Base-by-base conservation (phyloP, 2,113 vertebrate species). In the Eonycteris spelaea region DNA sequence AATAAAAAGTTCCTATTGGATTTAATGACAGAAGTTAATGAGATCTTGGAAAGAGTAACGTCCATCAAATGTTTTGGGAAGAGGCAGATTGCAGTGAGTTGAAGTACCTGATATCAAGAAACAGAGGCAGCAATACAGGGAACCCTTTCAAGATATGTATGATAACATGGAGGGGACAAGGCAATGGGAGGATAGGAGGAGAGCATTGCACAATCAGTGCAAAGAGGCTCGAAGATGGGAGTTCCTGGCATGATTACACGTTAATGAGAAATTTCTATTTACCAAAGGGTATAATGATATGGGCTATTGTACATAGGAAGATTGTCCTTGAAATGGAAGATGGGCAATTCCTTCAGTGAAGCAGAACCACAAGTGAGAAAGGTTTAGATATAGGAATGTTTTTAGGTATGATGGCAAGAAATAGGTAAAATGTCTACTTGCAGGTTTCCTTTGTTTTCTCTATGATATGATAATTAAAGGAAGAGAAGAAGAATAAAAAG, bases 1-100 rank as follows among this genome's bases (percentile, higher is more conserved):
- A 79, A 63, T 75, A 13, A 48, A 63, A 92, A 78, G 24, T 45
- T 92, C 28, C 28, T 79, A 6, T 70, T 51, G 43, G 33, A 48
- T 67, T 79, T 89, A 48, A 77, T 67, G 40, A n/a, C 14, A 73
- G 26, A 95, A 75, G 11, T 63, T 43, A 93, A 55, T 57, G 18
- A 22, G 19, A 45, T 48, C 63, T 70, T 68, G 8, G 48, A 82
- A 78, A 78, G 59, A 84, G 33, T 1, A 57, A 18, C 4, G 63
- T 83, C 15, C 35, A 30, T 55, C 12, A 11, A 77, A 8, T 35
- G 12, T 15, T 78, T 11, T 59, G 28, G 28, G 33, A 11, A 77
- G 51, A 92, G 18, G 12, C 35, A 80, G 9, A 75, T 0, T 45
- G 10, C 74, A 88, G 48, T 61, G 16, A 2, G 11, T 40, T 96